phyloP scores from a whole-genome alignment of 1,140 invertebrate genomes.

The Papilio aristodemus region DNA sequence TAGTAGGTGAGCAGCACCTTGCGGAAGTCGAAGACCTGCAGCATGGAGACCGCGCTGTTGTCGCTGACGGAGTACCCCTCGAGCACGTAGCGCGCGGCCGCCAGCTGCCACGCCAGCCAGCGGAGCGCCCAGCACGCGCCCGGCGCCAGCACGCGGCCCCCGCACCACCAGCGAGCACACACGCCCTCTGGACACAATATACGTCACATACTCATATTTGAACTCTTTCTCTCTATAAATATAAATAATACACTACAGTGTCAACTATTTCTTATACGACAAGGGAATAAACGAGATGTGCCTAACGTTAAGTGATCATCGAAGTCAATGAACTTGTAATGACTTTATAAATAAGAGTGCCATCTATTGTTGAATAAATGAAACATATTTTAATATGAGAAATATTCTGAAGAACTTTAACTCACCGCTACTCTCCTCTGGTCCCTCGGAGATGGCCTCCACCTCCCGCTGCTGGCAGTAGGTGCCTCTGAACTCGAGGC shows the following conservation, averaged over 20 bases:
- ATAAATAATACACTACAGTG: too few species aligned
- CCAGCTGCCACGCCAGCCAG: constrained; percentile 99
- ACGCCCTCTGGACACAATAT: constrained; percentile 88
- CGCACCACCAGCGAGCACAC: constrained; percentile 61
- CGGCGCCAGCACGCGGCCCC: constrained; percentile 93
- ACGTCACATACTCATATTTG: not conserved
- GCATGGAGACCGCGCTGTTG: constrained; percentile 97
- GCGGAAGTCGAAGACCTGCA: constrained; percentile 98
- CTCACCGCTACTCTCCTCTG: constrained; percentile 93
- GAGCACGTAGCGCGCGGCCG: constrained; percentile 96
- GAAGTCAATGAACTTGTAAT: too few species aligned
- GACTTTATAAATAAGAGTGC: not conserved
- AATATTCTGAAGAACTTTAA: not conserved
- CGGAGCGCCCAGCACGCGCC: constrained; percentile 98
- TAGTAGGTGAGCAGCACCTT: constrained; percentile 99
- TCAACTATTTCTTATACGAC: too few species aligned
- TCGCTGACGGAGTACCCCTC: constrained; percentile 99
- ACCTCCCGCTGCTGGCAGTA: constrained; percentile 99
- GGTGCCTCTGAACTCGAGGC: constrained; percentile 98
- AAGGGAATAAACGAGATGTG: too few species aligned
- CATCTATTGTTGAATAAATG: not conserved
- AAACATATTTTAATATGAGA: not conserved
- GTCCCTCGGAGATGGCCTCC: constrained; percentile 97
- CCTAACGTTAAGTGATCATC: too few species aligned
- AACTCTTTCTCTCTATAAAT: too few species aligned